phyloP scores from a whole-genome alignment of 2,113 vertebrate genomes.

The Xyliphius kryptos region DNA sequence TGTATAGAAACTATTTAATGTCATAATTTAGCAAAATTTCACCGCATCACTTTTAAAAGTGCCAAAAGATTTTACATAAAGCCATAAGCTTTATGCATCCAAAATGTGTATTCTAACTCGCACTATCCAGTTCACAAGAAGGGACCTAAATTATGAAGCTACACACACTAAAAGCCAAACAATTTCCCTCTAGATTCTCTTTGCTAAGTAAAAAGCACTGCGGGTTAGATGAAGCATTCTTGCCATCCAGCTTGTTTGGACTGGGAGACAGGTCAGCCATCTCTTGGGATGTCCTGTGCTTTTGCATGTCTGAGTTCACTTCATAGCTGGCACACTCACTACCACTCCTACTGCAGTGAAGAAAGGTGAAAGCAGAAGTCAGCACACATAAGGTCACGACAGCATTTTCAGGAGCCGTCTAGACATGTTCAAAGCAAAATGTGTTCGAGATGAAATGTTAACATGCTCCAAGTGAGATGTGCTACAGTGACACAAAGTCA shows the following conservation, averaged over 20 bases:
- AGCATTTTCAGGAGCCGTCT: slow-evolving; percentile 25
- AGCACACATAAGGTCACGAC: slow-evolving; percentile 33
- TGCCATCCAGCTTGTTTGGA: slow-evolving; percentile 25
- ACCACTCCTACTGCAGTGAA: slow-evolving; percentile 7
- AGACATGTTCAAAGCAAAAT: slow-evolving; percentile 26
- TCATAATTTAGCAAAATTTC: too few relatives aligned
- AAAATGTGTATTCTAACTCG: background rate
- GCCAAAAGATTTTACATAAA: background rate
- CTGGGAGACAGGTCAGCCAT: slow-evolving; percentile 29
- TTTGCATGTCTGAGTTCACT: slow-evolving; percentile 16
- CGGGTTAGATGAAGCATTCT: slow-evolving; percentile 29
- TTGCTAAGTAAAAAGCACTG: slow-evolving; percentile 27
- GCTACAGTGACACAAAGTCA: background rate
- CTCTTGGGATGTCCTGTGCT: slow-evolving; percentile 23
- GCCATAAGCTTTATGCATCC: too few relatives aligned
- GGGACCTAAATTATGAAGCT: slow-evolving; percentile 29
- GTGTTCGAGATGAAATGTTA: slow-evolving; percentile 20
- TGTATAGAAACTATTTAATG: too few relatives aligned
- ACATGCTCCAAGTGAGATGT: slow-evolving; percentile 10
- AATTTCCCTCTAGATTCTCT: slow-evolving; percentile 33
- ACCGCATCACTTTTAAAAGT: background rate
- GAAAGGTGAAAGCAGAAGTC: slow-evolving; percentile 19
- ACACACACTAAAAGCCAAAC: slow-evolving; percentile 30
- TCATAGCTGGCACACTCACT: slow-evolving; percentile 9
- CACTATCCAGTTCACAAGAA: background rate